A percentile compares a stretch with the other conserved stretches of the same genome.
These are phyloP conservation scores for Eptatretus atami DNA, from an alignment of 2,797 vertebrate genomes.

Conservation along the genomic window DNA sequence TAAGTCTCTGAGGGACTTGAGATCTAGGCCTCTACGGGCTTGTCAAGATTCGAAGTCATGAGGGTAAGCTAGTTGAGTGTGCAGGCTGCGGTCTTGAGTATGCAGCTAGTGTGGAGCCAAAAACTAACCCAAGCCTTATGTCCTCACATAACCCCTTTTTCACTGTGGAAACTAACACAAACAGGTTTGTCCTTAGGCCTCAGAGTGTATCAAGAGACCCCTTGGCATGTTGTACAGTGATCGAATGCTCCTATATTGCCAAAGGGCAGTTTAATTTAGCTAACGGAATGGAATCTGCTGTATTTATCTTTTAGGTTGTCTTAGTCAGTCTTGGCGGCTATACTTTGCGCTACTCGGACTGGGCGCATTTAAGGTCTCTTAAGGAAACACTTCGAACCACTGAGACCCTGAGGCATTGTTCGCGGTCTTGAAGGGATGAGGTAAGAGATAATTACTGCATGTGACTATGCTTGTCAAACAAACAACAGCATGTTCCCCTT, in stretches of 20 bases:
- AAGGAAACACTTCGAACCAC: slow-evolving; percentile 22
- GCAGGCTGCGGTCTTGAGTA: slow-evolving; percentile 7
- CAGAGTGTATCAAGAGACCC: no score
- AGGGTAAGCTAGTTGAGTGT: slow-evolving; percentile 24
- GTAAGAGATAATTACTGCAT: slow-evolving; percentile 15
- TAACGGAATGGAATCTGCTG: no score
- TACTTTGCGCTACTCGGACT: slow-evolving; percentile 19
- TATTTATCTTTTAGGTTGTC: slow-evolving; percentile 16
- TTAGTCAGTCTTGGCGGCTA: slow-evolving; percentile 18
- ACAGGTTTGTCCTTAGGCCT: no score
- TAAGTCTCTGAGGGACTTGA: slow-evolving; percentile 42
- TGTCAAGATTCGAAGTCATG: slow-evolving; percentile 37
- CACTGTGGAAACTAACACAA: no score
- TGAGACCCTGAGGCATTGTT: slow-evolving; percentile 25
- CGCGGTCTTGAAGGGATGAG: slow-evolving; percentile 32
- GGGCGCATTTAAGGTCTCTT: slow-evolving; percentile 20
- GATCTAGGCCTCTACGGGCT: slow-evolving; percentile 39
- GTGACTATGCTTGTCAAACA: no score
- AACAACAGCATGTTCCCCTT: no score
- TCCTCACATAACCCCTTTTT: no score
- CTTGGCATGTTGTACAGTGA: no score
- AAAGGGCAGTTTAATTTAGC: no score
- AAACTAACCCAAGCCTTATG: no score
- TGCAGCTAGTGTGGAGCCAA: neutral
- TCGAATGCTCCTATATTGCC: no score